Evolutionary conservation across 2,888 invertebrate species (phyloP).

Genomic region (Acronicta alni): DNA sequence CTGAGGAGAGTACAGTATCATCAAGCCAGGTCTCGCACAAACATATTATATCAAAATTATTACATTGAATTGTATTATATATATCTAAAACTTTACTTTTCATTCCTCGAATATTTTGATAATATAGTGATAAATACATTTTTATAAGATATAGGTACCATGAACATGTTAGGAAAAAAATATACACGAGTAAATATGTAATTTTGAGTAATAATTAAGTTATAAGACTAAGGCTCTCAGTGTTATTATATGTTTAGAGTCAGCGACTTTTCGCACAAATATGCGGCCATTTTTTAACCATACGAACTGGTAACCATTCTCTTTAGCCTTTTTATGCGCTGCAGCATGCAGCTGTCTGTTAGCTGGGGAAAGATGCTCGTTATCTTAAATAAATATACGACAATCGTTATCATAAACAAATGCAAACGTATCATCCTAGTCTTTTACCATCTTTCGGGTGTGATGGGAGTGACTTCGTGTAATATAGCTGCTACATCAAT

Average conservation of each 20-base stretch:
- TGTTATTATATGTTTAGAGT: constrained; percentile 5
- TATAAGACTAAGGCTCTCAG: constrained; percentile 8
- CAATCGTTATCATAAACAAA: no score
- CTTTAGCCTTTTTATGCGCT: constrained; percentile 13
- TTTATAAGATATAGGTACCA: background rate
- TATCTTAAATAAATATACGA: constrained; percentile 12
- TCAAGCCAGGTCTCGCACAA: constrained; percentile 2
- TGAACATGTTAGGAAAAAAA: no score
- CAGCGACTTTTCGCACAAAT: constrained; percentile 4
- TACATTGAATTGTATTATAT: constrained; percentile 1
- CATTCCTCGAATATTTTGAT: constrained; percentile 15
- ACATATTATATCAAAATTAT: constrained; percentile 9
- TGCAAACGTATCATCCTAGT: no score
- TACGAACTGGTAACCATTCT: constrained; percentile 10
- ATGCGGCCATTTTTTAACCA: constrained; percentile 20
- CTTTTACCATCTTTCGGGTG: no score
- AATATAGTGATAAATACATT: constrained; percentile 10
- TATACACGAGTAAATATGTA: background rate
- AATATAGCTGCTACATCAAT: no score
- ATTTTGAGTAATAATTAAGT: constrained; percentile 4
- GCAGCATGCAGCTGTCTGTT: constrained; percentile 18
- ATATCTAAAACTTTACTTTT: constrained; percentile 10
- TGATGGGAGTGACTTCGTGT: no score
- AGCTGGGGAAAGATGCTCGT: constrained; percentile 12
- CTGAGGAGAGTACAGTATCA: constrained; percentile 9